A percentile compares a stretch with the other conserved stretches of the same genome.
Evolutionary conservation across 2,113 vertebrate species (phyloP).

Genomic region (Menura novaehollandiae): DNA sequence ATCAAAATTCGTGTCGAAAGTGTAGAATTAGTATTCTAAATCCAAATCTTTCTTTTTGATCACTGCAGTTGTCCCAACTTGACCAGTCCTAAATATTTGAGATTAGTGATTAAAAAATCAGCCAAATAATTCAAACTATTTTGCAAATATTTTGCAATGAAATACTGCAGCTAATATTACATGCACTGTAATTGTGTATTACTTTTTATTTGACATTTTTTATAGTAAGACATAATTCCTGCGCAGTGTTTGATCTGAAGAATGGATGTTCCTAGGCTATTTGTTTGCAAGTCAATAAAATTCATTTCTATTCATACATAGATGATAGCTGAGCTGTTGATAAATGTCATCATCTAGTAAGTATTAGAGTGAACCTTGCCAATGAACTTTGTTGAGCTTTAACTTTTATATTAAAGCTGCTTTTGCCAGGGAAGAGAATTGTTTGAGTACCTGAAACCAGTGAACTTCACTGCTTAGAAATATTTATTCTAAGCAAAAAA

Average conservation of each 20-base stretch:
- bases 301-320: neutral
- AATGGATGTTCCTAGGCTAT: neutral
- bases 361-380: neutral
- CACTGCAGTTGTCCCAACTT: neutral
- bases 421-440: neutral
- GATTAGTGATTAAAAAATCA: neutral
- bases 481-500: neutral
- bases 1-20: neutral
- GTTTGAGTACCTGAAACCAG: neutral
- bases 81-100: neutral
- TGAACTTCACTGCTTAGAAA: neutral
- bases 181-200: neutral
- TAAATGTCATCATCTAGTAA: neutral
- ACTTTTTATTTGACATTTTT: neutral
- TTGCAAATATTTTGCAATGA: neutral
- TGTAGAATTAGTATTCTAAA: neutral
- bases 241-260: neutral
- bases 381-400: neutral
- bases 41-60: neutral
- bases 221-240: neutral
- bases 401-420: neutral
- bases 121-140: neutral
- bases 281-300: neutral
- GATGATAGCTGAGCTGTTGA: neutral
- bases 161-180: neutral